Evolutionary conservation across 2,797 vertebrate species (phyloP).

Genomic region (Chloroceryle amazona): DNA sequence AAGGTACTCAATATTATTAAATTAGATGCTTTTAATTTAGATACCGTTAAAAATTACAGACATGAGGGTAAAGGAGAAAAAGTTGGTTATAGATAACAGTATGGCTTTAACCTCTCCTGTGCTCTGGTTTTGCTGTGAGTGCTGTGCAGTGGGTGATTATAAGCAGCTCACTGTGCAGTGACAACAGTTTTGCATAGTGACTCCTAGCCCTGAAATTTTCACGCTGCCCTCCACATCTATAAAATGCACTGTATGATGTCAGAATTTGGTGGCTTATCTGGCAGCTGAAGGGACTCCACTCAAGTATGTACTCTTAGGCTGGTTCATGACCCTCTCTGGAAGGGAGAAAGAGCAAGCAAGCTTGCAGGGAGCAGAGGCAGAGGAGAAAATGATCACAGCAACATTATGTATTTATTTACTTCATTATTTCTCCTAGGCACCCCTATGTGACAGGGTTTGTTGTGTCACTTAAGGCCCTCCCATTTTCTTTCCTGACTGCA

Average conservation of each 20-base stretch:
- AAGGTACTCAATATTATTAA: neutral
- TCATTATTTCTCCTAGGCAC: neutral
- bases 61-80: neutral
- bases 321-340: neutral
- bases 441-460: accelerated
- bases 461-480: neutral
- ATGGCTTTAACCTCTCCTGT: neutral
- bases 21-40: neutral
- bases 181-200: neutral
- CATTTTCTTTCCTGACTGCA: neutral
- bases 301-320: neutral
- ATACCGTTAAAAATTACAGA: neutral
- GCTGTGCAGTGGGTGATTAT: neutral
- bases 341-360: neutral
- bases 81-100: neutral
- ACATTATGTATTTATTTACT: neutral
- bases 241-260: neutral
- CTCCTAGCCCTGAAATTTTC: neutral
- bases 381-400: neutral
- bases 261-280: neutral
- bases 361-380: neutral
- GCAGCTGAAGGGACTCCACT: neutral
- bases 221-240: neutral
- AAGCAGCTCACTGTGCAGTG: neutral
- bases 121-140: neutral